Evolutionary conservation across 1,140 invertebrate genomes (phyloP), one percentile per base, ranked within the genome.

Genomic region (Trichonephila clavipes): DNA sequence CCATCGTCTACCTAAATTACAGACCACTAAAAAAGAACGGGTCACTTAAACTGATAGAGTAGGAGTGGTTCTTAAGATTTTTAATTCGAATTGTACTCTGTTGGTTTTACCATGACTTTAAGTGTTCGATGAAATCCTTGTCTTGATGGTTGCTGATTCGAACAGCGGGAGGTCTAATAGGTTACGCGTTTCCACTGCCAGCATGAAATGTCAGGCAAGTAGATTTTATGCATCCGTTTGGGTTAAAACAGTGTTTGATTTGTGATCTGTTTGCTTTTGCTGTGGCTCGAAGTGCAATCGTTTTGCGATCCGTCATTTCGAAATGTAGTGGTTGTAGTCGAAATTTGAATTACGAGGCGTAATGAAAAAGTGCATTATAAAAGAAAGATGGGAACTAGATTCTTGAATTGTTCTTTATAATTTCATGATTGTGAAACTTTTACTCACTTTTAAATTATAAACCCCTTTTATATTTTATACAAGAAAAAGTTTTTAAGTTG

Each of bases 21-120:
- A 28, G 81, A 2, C 59, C 81, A 51, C 62, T 81, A 91, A 83
- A 83, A 91, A 64, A 61, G 90, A 85, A 91, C 61, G 59, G 81
- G 77, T 83, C 90, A 64, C 59, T 90, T 90, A 89, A 72, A 44
- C n/a, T 44, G 61, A 87, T 69, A 28, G 87, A 62, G 40, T 58
- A 72, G 82, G 91, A 92, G 91, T 92, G 91, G 91, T 87, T 34
- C 28, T 86, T 8, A 62, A 59, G 81, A 72, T 0, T 62, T 92
- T 87, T 87, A 72, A 92, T 92, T 86, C 81, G 24, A 91, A 69
- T 82, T 91, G 62, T 87, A 92, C 87, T 87, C 44, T 59, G n/a
- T 59, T 92, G 82, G 44, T 77, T 87, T 92, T 86, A n/a, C 18
- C 8, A 34, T n/a, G 83, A 92, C 62, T 77, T 72, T 87, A 92